A percentile compares a stretch with the other conserved stretches of the same genome.
These are phyloP conservation scores for Mimumesa dahlbomi DNA, from an alignment of 2,888 invertebrate species.

Conservation along the genomic window DNA sequence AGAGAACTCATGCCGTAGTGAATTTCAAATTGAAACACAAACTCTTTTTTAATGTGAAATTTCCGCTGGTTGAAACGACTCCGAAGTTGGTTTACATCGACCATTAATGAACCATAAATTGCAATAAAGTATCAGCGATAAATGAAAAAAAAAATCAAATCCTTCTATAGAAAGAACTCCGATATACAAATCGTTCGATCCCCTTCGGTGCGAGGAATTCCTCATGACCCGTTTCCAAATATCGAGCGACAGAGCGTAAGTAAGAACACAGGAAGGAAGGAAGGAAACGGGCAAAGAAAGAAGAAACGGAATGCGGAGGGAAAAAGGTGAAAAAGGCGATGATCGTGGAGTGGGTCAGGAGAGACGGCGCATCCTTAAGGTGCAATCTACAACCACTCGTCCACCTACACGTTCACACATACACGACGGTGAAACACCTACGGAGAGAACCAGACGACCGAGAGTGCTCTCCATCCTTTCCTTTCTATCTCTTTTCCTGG, in stretches of 20 bases:
- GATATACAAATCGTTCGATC: too few species aligned
- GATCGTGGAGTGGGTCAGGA: conserved; percentile 62
- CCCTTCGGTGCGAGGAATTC: too few species aligned
- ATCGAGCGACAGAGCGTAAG: background rate
- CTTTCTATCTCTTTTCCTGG: conserved; percentile 15
- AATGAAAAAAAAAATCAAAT: too few species aligned
- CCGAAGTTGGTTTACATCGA: too few species aligned
- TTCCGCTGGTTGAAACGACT: too few species aligned
- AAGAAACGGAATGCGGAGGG: conserved; percentile 26
- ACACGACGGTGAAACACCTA: conserved; percentile 16
- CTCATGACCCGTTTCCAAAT: too few species aligned
- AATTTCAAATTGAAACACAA: too few species aligned
- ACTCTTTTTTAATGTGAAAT: too few species aligned
- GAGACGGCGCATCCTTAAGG: conserved; percentile 38
- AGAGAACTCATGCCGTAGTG: too few species aligned
- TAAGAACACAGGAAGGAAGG: conserved; percentile 23
- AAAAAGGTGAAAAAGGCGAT: conserved; percentile 48
- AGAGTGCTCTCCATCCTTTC: conserved; percentile 36
- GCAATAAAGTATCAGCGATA: too few species aligned
- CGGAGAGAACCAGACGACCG: conserved; percentile 23
- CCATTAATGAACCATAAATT: too few species aligned
- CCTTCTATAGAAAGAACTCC: too few species aligned
- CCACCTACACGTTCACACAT: conserved; percentile 26
- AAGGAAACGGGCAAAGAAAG: conserved; percentile 35
- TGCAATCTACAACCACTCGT: conserved; percentile 43